Conservation (phyloP, 2,797 vertebrate species). For the Eidolon dupreanum region DNA sequence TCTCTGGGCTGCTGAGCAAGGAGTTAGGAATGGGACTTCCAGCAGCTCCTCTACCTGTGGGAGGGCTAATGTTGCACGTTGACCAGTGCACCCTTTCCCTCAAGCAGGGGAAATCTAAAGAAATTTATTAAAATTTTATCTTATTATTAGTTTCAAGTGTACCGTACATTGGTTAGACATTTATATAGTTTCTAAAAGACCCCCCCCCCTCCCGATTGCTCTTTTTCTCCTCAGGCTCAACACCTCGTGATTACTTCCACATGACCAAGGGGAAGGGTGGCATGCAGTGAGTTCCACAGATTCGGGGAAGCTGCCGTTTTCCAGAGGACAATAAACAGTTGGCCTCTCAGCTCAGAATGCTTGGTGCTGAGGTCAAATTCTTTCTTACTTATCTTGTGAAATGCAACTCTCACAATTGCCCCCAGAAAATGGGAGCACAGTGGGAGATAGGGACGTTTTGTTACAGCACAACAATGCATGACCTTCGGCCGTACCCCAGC, state of each 20-base stretch:
- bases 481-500: not conserved
- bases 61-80: not conserved
- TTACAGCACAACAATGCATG: not conserved
- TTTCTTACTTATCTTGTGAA: not conserved
- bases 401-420: not conserved
- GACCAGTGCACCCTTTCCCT: not conserved
- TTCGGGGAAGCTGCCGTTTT: not conserved
- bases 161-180: too few species aligned
- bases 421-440: not conserved
- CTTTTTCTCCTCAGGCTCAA: too few species aligned
- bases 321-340: not conserved
- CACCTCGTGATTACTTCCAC: not conserved
- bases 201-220: too few species aligned
- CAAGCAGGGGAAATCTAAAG: not conserved
- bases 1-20: not conserved
- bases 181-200: too few species aligned
- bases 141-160: too few species aligned
- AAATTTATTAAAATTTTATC: not conserved
- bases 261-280: not conserved
- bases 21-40: not conserved
- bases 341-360: not conserved
- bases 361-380: not conserved
- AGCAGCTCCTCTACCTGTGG: not conserved
- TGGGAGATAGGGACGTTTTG: not conserved
- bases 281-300: not conserved